A percentile compares a stretch with the other conserved stretches of the same genome.
Conservation (phyloP, 2,113 vertebrate species). For the Barnardius zonarius region DNA sequence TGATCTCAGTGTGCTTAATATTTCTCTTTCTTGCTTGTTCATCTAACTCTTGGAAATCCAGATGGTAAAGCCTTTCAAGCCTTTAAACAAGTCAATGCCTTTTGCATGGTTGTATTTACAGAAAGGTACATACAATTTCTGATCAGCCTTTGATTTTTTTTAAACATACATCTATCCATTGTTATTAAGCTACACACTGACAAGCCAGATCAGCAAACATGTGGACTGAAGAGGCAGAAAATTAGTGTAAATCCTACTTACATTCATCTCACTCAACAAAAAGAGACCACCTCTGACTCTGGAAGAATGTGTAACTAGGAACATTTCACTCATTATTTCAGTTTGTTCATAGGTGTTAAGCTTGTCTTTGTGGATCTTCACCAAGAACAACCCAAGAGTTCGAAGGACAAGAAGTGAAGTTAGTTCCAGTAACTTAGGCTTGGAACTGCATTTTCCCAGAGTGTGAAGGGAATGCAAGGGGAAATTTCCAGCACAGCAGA, state of each 20-base stretch:
- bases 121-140: background rate
- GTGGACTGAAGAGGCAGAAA: background rate
- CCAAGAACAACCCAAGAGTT: background rate
- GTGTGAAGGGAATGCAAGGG: background rate
- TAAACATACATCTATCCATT: background rate
- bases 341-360: background rate
- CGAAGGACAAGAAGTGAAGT: background rate
- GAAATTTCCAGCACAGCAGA: background rate
- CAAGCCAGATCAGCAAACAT: background rate
- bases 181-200: background rate
- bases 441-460: background rate
- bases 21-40: background rate
- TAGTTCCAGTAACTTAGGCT: background rate
- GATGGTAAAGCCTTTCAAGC: background rate
- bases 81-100: background rate
- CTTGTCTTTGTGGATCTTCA: background rate
- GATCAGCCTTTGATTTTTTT: background rate
- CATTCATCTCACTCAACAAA: background rate
- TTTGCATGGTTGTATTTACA: background rate
- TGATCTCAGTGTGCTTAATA: background rate
- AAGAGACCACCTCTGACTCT: background rate
- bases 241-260: background rate
- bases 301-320: background rate
- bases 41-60: background rate
- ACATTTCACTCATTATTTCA: background rate